Evolutionary conservation across 2,113 vertebrate species (phyloP).

Genomic region (Hiodon alosoides): DNA sequence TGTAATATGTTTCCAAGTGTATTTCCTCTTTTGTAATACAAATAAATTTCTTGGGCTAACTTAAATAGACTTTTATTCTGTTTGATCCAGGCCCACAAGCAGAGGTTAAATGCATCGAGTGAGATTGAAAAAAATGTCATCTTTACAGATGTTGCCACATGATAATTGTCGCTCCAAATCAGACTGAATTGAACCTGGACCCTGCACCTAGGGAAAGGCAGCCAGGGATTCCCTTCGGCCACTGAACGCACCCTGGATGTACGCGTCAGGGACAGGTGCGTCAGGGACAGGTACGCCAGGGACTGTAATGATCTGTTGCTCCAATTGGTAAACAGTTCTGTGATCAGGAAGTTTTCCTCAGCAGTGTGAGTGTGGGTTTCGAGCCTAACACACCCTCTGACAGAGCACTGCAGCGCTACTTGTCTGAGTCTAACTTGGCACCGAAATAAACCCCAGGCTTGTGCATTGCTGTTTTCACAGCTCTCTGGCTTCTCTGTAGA

Average conservation of each 20-base stretch:
- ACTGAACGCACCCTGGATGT: background rate
- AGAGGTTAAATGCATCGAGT: background rate
- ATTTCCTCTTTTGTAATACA: conserved; percentile 13
- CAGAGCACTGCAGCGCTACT: too few relatives aligned
- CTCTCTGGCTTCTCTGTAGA: too few relatives aligned
- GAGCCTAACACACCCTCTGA: too few relatives aligned
- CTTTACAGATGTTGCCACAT: conserved; percentile 8
- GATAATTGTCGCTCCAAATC: background rate
- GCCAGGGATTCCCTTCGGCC: background rate
- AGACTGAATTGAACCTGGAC: conserved; percentile 1
- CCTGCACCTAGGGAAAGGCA: background rate
- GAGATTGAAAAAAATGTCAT: background rate
- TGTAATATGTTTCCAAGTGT: conserved; percentile 1
- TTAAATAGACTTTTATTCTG: background rate
- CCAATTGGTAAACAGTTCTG: too few relatives aligned
- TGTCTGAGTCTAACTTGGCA: too few relatives aligned
- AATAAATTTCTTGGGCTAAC: conserved; percentile 17
- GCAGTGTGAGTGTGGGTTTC: too few relatives aligned
- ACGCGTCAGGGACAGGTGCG: background rate
- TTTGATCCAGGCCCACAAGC: background rate
- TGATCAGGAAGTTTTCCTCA: too few relatives aligned
- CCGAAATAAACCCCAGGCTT: too few relatives aligned
- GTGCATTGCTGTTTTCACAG: too few relatives aligned
- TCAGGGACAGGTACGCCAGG: background rate
- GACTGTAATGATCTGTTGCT: too few relatives aligned